phyloP scores from a whole-genome alignment of 2,888 invertebrate genomes.

The Conchocele bisecta region DNA sequence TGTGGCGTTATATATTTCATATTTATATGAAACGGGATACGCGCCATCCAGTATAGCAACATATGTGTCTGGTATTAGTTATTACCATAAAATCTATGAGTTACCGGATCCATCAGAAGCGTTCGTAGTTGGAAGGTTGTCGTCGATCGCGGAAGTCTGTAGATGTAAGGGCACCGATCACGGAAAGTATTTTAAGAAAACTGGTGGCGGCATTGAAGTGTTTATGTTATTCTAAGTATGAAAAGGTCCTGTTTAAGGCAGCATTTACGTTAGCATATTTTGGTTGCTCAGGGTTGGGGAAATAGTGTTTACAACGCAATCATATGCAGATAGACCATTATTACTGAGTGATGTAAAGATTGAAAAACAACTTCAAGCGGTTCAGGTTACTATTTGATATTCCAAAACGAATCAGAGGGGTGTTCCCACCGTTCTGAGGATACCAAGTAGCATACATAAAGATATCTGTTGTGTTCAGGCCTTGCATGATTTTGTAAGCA shows the following conservation, averaged over 20 bases:
- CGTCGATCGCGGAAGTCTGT: neutral
- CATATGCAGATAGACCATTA: neutral
- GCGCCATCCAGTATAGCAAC: neutral
- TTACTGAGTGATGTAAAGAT: neutral
- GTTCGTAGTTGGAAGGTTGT: conserved; percentile 1
- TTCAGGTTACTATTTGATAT: neutral
- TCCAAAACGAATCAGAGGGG: conserved; percentile 22
- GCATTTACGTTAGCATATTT: conserved; percentile 10
- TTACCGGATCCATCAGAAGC: neutral
- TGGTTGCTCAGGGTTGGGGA: conserved; percentile 17
- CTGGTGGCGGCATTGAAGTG: neutral
- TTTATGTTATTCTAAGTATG: neutral
- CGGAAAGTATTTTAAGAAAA: neutral
- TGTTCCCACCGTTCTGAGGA: neutral
- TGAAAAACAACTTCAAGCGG: neutral
- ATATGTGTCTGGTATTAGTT: conserved; percentile 13
- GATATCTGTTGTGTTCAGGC: neutral
- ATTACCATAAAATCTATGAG: conserved; percentile 4
- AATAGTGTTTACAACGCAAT: neutral
- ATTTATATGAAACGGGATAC: neutral
- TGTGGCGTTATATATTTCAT: conserved; percentile 3
- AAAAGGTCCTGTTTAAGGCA: neutral
- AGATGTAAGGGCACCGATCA: conserved; percentile 15
- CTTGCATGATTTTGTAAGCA: neutral
- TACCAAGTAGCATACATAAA: neutral